These are phyloP conservation scores for Eurosta solidaginis DNA, from an alignment of 1,140 invertebrate species.

Conservation along the genomic window DNA sequence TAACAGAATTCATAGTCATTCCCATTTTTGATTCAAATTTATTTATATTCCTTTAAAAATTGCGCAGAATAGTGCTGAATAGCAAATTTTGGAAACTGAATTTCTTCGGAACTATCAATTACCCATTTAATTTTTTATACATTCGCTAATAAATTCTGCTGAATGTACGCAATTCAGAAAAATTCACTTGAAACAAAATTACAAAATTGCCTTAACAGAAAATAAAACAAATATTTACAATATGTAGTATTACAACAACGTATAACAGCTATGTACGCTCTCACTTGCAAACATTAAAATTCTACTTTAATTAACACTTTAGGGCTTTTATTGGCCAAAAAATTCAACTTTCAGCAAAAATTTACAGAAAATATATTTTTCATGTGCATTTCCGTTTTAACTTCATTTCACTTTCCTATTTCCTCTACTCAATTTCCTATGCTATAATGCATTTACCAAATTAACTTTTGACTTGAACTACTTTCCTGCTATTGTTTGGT, in stretches of 20 bases:
- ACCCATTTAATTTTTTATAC: background rate
- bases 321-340: constrained; percentile 1
- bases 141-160: no score
- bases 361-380: background rate
- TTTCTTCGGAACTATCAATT: background rate
- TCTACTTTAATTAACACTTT: background rate
- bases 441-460: background rate
- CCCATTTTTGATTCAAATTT: no score
- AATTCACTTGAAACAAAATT: no score
- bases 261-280: background rate
- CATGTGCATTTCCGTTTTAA: background rate
- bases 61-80: background rate
- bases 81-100: no score
- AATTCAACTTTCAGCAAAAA: background rate
- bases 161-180: no score
- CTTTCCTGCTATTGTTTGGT: background rate
- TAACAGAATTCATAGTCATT: no score
- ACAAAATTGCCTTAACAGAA: no score
- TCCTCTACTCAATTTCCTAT: background rate
- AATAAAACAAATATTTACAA: background rate
- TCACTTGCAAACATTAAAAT: background rate
- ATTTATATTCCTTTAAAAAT: no score
- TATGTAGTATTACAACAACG: background rate
- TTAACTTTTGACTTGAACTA: background rate
- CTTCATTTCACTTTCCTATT: background rate